A percentile compares a stretch with the other conserved stretches of the same genome.
Evolutionary conservation across 1,140 invertebrate genomes (phyloP).

Genomic region (Diachasma alloeum): DNA sequence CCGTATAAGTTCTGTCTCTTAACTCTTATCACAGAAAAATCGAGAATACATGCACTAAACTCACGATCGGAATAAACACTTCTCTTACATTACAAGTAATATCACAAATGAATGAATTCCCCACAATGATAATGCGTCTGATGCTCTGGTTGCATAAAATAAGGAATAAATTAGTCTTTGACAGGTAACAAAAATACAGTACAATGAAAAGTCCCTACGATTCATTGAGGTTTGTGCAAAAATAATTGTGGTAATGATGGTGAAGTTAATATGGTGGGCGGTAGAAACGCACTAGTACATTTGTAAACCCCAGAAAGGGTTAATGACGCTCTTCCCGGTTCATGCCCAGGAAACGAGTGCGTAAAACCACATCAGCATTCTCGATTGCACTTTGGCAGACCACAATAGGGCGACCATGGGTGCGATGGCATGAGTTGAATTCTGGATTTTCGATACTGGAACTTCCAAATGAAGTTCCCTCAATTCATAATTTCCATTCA

Average conservation of each 20-base stretch:
- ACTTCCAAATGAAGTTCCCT: not conserved
- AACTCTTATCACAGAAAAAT: not conserved
- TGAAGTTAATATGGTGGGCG: slow-evolving; percentile 10
- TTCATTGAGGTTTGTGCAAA: slow-evolving; percentile 40
- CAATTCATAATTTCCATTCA: not conserved
- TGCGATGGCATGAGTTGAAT: slow-evolving; percentile 25
- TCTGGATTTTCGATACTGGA: not conserved
- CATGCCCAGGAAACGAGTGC: slow-evolving; percentile 39
- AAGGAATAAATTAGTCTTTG: not conserved
- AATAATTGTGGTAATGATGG: slow-evolving; percentile 41
- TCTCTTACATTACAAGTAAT: too few species aligned
- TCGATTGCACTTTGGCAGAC: slow-evolving; percentile 50
- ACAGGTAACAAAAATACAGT: slow-evolving; percentile 4
- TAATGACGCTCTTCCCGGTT: slow-evolving; percentile 47
- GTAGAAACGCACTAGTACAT: slow-evolving; percentile 1
- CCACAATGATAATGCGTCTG: not conserved
- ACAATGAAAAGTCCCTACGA: slow-evolving; percentile 40
- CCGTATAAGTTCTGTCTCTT: not conserved
- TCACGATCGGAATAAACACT: too few species aligned
- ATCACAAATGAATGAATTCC: too few species aligned
- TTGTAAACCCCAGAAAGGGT: slow-evolving; percentile 38
- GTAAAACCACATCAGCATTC: slow-evolving; percentile 49
- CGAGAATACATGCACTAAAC: too few species aligned
- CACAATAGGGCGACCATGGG: slow-evolving; percentile 34
- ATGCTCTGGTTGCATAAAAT: not conserved